Evolutionary conservation across 2,113 vertebrate genomes (phyloP).

Genomic region (Psittacus erithacus): DNA sequence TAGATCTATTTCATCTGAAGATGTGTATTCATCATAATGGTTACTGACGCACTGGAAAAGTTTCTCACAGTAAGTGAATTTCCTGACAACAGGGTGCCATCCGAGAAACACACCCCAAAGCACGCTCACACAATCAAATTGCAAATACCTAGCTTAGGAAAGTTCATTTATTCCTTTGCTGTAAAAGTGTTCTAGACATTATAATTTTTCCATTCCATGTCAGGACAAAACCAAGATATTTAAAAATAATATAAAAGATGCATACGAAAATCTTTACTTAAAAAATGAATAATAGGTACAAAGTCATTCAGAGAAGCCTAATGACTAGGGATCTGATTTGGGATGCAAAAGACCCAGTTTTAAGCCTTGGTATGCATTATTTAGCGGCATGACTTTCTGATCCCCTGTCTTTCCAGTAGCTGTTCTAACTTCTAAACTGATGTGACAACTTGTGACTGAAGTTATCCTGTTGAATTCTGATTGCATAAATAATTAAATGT

Average conservation of each 20-base stretch:
- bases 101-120: neutral
- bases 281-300: neutral
- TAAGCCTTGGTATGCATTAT: neutral
- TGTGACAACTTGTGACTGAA: neutral
- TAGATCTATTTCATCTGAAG: neutral
- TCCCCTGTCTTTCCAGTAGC: neutral
- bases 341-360: neutral
- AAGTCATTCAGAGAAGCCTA: neutral
- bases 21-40: neutral
- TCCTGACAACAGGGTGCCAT: neutral
- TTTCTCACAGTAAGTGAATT: neutral
- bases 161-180: neutral
- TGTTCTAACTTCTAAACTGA: neutral
- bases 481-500: constrained; percentile 7
- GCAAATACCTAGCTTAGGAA: neutral
- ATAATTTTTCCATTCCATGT: neutral
- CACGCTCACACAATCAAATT: neutral
- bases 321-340: neutral
- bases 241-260: neutral
- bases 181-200: neutral
- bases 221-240: neutral
- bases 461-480: neutral
- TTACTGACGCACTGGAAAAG: neutral
- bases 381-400: neutral
- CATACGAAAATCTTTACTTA: neutral